Evolutionary conservation across 1,140 invertebrate species (phyloP).

Genomic region (Drosophila murphyi): DNA sequence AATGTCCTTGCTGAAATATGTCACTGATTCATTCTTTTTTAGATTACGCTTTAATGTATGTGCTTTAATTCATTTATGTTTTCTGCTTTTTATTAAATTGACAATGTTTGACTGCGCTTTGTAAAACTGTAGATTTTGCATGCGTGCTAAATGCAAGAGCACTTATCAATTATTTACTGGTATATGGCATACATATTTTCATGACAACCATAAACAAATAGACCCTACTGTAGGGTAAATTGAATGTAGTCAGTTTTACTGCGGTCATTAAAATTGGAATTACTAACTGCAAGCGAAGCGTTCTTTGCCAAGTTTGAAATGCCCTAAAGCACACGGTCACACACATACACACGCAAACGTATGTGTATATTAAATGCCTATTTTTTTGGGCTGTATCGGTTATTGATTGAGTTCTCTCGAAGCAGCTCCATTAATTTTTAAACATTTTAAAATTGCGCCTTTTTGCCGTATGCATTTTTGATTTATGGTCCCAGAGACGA

Average conservation of each 20-base stretch:
- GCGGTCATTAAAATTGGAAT: slow-evolving; percentile 38
- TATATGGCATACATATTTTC: too few species aligned
- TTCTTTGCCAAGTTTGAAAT: slow-evolving; percentile 16
- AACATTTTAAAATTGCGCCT: slow-evolving; percentile 70
- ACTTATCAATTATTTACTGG: not conserved
- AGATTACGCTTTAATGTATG: slow-evolving; percentile 17
- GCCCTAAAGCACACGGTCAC: not conserved
- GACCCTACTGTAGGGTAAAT: not conserved
- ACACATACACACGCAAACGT: not conserved
- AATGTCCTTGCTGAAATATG: slow-evolving; percentile 22
- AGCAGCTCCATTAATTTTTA: slow-evolving; percentile 66
- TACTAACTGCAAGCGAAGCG: slow-evolving; percentile 28
- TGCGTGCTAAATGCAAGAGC: not conserved
- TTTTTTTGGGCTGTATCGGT: slow-evolving; percentile 44
- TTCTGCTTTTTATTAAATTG: not conserved
- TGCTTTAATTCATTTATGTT: slow-evolving; percentile 2
- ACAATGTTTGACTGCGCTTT: not conserved
- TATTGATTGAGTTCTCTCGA: slow-evolving; percentile 63
- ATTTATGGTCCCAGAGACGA: slow-evolving; percentile 59
- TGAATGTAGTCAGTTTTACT: slow-evolving; percentile 1
- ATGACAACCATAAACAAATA: not conserved
- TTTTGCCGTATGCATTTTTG: slow-evolving; percentile 71
- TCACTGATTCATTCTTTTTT: not conserved
- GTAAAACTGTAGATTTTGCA: not conserved
- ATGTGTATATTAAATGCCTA: slow-evolving; percentile 43